Evolutionary conservation across 2,888 invertebrate species (phyloP).

Genomic region (Orthosia gothica): DNA sequence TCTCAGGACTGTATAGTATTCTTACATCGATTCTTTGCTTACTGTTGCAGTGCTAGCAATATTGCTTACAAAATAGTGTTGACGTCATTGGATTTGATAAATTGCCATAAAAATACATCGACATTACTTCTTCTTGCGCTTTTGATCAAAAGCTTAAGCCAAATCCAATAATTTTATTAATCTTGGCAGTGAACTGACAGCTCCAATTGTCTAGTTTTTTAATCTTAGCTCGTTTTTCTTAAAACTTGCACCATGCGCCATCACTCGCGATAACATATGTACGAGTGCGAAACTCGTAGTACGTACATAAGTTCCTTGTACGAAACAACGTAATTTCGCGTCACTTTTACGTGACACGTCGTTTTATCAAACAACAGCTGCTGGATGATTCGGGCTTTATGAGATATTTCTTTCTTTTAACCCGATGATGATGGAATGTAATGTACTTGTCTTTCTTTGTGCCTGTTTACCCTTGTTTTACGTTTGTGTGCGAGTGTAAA

Average conservation of each 20-base stretch:
- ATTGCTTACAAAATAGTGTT: neutral
- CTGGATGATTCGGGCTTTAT: constrained; percentile 74
- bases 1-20: neutral
- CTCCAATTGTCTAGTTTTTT: neutral
- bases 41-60: no score
- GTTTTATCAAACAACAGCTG: constrained; percentile 78
- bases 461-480: constrained; percentile 36
- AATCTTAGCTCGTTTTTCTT: constrained; percentile 21
- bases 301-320: constrained; percentile 76
- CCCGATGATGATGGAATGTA: constrained; percentile 62
- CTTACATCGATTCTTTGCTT: neutral
- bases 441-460: constrained; percentile 55
- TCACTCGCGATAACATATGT: constrained; percentile 67
- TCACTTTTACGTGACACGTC: constrained; percentile 79
- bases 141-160: neutral
- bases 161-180: neutral
- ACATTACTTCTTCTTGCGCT: neutral
- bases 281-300: constrained; percentile 68
- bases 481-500: neutral
- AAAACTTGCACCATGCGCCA: constrained; percentile 58
- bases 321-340: constrained; percentile 83
- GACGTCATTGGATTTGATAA: neutral
- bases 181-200: neutral
- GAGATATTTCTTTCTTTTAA: constrained; percentile 75
- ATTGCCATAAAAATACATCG: neutral